Evolutionary conservation across 2,113 vertebrate genomes (phyloP).

Genomic region (Connochaetes taurinus): DNA sequence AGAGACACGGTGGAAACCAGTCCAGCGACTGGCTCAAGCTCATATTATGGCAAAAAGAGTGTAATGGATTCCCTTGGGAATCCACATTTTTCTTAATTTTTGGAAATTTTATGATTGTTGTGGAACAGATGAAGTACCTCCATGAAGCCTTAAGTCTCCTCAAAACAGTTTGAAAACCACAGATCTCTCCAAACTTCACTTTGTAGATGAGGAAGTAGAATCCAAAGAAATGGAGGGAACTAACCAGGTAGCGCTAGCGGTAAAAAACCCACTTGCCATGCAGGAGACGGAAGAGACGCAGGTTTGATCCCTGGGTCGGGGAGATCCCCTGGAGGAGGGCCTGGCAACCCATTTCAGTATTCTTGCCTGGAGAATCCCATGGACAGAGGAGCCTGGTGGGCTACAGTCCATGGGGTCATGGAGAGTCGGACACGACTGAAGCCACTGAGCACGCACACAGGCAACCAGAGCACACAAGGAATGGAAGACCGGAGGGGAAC

Average conservation of each 20-base stretch:
- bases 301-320: neutral
- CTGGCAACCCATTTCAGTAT: neutral
- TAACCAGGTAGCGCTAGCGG: neutral
- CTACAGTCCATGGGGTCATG: neutral
- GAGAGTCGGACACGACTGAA: neutral
- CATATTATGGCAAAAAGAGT: neutral
- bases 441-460: neutral
- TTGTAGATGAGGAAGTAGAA: neutral
- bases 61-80: neutral
- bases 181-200: neutral
- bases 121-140: neutral
- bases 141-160: neutral
- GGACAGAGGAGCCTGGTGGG: neutral
- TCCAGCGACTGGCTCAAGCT: too few species aligned
- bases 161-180: neutral
- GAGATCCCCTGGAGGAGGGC: neutral
- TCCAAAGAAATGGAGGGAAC: neutral
- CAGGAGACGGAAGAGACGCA: neutral
- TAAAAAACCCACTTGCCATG: neutral
- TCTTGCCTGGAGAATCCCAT: neutral
- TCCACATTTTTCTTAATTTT: neutral
- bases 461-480: neutral
- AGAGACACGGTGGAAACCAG: too few species aligned
- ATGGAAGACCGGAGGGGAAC: neutral
- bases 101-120: neutral